phyloP scores from a whole-genome alignment of 2,888 invertebrate species.

The Microplitis manilae region DNA sequence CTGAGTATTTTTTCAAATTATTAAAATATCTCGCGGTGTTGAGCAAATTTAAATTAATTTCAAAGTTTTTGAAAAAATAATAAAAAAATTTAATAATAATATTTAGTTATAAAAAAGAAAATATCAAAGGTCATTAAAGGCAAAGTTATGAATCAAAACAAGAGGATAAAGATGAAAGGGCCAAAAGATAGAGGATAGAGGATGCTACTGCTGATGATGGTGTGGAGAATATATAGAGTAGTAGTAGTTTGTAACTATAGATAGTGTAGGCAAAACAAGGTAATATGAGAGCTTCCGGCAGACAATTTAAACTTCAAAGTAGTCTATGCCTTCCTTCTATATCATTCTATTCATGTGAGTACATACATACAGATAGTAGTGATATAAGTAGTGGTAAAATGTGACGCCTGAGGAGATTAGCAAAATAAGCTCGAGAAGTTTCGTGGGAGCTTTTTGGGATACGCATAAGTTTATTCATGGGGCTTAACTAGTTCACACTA shows the following conservation, averaged over 20 bases:
- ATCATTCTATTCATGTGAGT: neutral
- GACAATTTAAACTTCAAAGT: constrained; percentile 39
- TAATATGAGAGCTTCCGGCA: constrained; percentile 29
- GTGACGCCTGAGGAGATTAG: constrained; percentile 23
- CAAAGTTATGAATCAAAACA: constrained; percentile 14
- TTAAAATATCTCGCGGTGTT: neutral
- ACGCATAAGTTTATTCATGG: constrained; percentile 36
- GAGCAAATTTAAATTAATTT: neutral
- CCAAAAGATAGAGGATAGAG: neutral
- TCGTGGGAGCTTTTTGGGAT: constrained; percentile 22
- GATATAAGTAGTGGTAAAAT: neutral
- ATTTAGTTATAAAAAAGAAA: neutral
- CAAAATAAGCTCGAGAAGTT: constrained; percentile 31
- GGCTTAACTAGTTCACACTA: constrained; percentile 7
- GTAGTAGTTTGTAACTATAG: neutral
- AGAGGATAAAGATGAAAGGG: constrained; percentile 15
- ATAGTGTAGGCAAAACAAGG: neutral
- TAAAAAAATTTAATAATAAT: neutral
- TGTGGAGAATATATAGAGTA: neutral
- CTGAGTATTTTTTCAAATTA: neutral
- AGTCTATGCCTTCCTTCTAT: neutral
- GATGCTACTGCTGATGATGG: neutral
- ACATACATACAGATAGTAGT: neutral
- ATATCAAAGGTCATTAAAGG: neutral
- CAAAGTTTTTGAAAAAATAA: neutral